Conservation (phyloP, 2,113 vertebrate genomes). For the Menura novaehollandiae region DNA sequence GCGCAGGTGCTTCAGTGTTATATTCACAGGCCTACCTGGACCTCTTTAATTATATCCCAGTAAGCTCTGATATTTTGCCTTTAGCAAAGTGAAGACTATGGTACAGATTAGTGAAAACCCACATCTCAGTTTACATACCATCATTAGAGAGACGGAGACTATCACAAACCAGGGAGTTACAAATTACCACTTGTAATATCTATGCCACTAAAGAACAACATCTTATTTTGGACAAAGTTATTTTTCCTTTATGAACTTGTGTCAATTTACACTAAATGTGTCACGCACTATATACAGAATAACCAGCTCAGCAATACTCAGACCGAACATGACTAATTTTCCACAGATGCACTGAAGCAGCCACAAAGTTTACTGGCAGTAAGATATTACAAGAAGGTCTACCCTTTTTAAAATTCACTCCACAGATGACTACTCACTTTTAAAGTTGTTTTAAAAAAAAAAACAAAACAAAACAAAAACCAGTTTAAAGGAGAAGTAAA, state of each 20-base stretch:
- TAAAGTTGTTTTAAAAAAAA: neutral
- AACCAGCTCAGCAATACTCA: neutral
- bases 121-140: neutral
- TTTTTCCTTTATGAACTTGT: neutral
- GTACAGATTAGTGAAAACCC: neutral
- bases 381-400: neutral
- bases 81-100: neutral
- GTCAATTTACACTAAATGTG: neutral
- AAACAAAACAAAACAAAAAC: neutral
- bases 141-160: neutral
- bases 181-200: neutral
- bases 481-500: neutral
- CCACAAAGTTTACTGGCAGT: neutral
- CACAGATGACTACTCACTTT: neutral
- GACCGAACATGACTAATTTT: neutral
- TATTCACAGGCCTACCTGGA: neutral
- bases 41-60: neutral
- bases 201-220: neutral
- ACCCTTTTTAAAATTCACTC: neutral
- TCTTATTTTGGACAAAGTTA: neutral
- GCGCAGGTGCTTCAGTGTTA: neutral
- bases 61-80: neutral
- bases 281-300: neutral
- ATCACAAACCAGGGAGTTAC: neutral
- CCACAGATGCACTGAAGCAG: neutral